phyloP scores from a whole-genome alignment of 1,140 invertebrate genomes.

The Zaprionus tsacasi region DNA sequence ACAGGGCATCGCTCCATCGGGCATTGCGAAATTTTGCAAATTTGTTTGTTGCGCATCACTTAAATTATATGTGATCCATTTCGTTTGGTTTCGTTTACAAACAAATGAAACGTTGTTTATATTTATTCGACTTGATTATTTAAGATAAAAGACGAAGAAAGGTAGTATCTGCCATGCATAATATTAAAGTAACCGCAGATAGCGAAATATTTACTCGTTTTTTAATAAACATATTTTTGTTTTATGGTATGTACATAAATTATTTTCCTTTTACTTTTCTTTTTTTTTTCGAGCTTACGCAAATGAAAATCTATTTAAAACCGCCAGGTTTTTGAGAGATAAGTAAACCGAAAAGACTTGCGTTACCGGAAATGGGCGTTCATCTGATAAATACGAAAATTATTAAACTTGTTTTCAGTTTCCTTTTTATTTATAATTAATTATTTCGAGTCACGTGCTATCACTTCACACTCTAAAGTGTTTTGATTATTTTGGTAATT shows the following conservation, averaged over 20 bases:
- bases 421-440: conserved; percentile 8
- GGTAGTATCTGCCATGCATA: background rate
- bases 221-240: background rate
- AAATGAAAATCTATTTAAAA: conserved; percentile 14
- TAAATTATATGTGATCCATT: conserved; percentile 1
- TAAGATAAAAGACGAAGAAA: conserved; percentile 2
- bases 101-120: background rate
- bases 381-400: conserved; percentile 7
- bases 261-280: conserved; percentile 1
- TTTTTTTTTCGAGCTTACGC: conserved; percentile 2
- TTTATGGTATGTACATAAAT: background rate
- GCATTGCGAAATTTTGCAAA: background rate
- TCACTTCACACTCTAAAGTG: background rate
- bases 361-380: conserved; percentile 7
- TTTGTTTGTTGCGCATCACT: conserved; percentile 3
- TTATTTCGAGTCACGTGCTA: background rate
- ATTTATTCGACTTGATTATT: background rate
- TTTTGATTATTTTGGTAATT: background rate
- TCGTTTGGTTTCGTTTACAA: conserved; percentile 7
- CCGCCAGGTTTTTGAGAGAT: background rate
- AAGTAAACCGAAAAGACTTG: conserved; percentile 1
- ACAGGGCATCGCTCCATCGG: conserved; percentile 5
- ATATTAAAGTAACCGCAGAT: background rate
- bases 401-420: conserved; percentile 11
- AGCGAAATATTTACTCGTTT: background rate